Conservation (phyloP, 2,113 vertebrate species). For the Ailurus styani region DNA sequence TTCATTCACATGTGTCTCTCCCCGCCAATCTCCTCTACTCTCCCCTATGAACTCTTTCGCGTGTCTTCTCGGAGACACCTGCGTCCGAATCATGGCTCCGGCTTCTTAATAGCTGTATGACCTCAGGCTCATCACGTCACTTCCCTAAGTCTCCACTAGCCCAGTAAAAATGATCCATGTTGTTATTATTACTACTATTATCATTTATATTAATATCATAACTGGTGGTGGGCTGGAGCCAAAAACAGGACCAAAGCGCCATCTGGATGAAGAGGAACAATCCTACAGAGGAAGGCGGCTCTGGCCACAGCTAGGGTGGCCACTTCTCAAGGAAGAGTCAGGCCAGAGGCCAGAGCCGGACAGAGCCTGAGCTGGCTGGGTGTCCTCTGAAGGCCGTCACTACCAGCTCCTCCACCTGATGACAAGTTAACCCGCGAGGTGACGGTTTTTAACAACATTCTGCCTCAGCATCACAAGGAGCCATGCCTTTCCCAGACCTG, state of each 20-base stretch:
- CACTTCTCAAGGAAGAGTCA: not conserved
- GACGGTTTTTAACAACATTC: not conserved
- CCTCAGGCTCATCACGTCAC: not conserved
- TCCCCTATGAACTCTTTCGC: not conserved
- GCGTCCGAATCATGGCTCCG: not conserved
- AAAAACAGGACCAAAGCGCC: not conserved
- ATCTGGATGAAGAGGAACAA: not conserved
- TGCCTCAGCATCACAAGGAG: not conserved
- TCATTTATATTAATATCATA: not conserved
- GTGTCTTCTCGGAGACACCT: not conserved
- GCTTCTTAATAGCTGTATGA: not conserved
- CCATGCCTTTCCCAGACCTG: not conserved
- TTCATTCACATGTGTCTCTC: not conserved
- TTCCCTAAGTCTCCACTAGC: not conserved
- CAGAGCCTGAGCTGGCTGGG: not conserved
- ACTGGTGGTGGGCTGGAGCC: not conserved
- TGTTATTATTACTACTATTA: not conserved
- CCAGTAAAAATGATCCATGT: not conserved
- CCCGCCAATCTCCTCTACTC: not conserved
- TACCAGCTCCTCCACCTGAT: accelerated
- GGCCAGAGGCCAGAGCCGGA: not conserved
- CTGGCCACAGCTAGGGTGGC: not conserved
- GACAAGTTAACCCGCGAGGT: no score
- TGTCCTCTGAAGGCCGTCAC: not conserved
- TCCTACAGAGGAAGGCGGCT: not conserved